phyloP scores from a whole-genome alignment of 2,113 vertebrate species.

The Chaenocephalus aceratus region DNA sequence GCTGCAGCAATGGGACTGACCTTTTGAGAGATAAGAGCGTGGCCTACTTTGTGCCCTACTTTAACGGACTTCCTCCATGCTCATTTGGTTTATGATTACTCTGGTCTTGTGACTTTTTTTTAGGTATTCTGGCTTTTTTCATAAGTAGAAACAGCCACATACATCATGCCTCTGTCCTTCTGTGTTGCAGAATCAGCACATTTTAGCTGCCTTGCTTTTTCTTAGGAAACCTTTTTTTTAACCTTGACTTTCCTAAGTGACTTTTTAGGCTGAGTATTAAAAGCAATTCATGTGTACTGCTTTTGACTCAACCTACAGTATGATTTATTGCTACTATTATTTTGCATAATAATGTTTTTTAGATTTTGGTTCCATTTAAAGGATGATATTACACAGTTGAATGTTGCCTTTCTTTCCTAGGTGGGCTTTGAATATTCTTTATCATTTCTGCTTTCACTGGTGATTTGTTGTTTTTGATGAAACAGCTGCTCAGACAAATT shows the following conservation, averaged over 20 bases:
- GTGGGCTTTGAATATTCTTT: constrained; percentile 4
- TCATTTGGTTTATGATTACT: constrained; percentile 59
- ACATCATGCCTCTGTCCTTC: not conserved
- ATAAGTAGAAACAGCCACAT: not conserved
- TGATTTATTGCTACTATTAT: constrained; percentile 10
- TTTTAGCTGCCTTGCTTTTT: not conserved
- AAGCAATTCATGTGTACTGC: not conserved
- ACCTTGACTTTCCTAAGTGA: not conserved
- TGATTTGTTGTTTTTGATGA: constrained; percentile 6
- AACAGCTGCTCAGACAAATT: constrained; percentile 17
- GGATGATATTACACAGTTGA: not conserved
- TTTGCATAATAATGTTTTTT: constrained; percentile 9
- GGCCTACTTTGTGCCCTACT: constrained; percentile 77
- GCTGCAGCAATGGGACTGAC: constrained; percentile 63
- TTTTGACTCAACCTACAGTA: constrained; percentile 6
- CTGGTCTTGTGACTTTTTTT: constrained; percentile 32
- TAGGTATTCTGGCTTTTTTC: constrained; percentile 12
- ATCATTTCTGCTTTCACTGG: not conserved
- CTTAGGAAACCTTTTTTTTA: constrained; percentile 10
- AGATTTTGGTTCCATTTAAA: not conserved
- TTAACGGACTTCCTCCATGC: constrained; percentile 48
- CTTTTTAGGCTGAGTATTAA: constrained; percentile 5
- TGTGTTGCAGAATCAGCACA: not conserved
- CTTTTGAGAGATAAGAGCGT: constrained; percentile 63
- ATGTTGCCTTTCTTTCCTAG: not conserved